These are phyloP conservation scores for Drosophila ambigua DNA, from an alignment of 1,140 invertebrate genomes.

Conservation along the genomic window DNA sequence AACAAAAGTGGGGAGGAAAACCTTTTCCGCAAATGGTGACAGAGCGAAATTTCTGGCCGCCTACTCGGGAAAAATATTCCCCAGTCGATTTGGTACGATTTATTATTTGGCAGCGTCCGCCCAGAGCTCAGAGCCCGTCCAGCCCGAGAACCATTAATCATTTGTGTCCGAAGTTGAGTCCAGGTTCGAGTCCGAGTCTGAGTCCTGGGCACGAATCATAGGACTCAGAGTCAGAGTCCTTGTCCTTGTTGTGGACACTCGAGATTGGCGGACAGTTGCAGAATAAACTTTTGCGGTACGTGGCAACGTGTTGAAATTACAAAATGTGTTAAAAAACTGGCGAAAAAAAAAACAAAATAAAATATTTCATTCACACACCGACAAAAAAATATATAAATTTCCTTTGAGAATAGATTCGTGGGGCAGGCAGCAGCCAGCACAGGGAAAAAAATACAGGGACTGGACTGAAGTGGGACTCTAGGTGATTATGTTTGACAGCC, in stretches of 20 bases:
- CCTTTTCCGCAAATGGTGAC: constrained; percentile 66
- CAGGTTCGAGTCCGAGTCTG: constrained; percentile 31
- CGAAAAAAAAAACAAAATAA: constrained; percentile 53
- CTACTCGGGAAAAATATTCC: constrained; percentile 51
- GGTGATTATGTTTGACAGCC: constrained; percentile 81
- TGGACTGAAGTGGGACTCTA: constrained; percentile 33
- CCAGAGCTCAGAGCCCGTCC: constrained; percentile 35
- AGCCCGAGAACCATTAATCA: constrained; percentile 65
- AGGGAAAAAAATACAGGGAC: not conserved
- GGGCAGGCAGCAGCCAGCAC: constrained; percentile 11
- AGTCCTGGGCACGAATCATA: constrained; percentile 50
- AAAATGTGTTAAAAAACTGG: constrained; percentile 73
- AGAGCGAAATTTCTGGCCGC: constrained; percentile 41
- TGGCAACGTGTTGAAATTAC: constrained; percentile 80
- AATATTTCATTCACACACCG: constrained; percentile 74
- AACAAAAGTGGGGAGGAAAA: constrained; percentile 18
- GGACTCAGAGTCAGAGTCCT: constrained; percentile 7
- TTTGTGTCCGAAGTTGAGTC: constrained; percentile 16
- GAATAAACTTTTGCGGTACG: constrained; percentile 55
- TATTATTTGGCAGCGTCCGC: constrained; percentile 35
- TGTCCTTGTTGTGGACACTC: constrained; percentile 70
- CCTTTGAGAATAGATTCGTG: constrained; percentile 74
- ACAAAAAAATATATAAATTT: constrained; percentile 73
- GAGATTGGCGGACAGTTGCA: constrained; percentile 45
- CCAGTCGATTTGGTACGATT: constrained; percentile 45